A percentile compares a stretch with the other conserved stretches of the same genome.
Evolutionary conservation across 2,797 vertebrate species (phyloP).

Genomic region (Labroides dimidiatus): DNA sequence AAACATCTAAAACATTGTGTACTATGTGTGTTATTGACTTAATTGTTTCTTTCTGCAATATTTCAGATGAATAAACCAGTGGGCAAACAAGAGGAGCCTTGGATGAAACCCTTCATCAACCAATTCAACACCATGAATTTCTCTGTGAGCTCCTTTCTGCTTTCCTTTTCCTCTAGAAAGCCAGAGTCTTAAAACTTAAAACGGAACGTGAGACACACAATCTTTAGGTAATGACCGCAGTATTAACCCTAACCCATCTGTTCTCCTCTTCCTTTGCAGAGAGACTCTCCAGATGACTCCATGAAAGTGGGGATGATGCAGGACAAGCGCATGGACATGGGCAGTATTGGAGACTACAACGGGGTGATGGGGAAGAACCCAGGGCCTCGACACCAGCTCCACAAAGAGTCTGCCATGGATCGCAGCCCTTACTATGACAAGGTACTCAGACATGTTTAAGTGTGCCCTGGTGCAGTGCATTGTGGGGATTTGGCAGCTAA

Average conservation of each 20-base stretch:
- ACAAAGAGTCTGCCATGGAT: constrained; percentile 96
- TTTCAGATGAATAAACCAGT: constrained; percentile 93
- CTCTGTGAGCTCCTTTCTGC: constrained; percentile 84
- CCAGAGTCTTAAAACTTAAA: too few species aligned
- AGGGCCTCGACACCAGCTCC: constrained; percentile 90
- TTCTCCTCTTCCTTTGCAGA: constrained; percentile 78
- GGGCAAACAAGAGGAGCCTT: constrained; percentile 94
- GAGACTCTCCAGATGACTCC: constrained; percentile 93
- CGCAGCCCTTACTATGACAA: constrained; percentile 95
- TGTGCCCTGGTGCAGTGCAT: too few species aligned
- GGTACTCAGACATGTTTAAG: constrained; percentile 73
- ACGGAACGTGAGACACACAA: too few species aligned
- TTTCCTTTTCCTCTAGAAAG: too few species aligned
- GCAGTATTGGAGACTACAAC: constrained; percentile 90
- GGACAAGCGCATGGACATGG: constrained; percentile 94
- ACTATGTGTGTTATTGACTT: too few species aligned
- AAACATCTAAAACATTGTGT: too few species aligned
- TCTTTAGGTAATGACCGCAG: too few species aligned
- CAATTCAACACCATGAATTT: constrained; percentile 96
- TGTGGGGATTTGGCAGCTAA: too few species aligned
- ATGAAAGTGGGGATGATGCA: constrained; percentile 90
- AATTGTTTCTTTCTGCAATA: not conserved
- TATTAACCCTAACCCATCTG: not conserved
- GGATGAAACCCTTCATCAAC: constrained; percentile 96
- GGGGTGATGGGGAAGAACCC: constrained; percentile 90